Base-by-base conservation (phyloP, 2,888 invertebrate species). In the Pheosia tremula region DNA sequence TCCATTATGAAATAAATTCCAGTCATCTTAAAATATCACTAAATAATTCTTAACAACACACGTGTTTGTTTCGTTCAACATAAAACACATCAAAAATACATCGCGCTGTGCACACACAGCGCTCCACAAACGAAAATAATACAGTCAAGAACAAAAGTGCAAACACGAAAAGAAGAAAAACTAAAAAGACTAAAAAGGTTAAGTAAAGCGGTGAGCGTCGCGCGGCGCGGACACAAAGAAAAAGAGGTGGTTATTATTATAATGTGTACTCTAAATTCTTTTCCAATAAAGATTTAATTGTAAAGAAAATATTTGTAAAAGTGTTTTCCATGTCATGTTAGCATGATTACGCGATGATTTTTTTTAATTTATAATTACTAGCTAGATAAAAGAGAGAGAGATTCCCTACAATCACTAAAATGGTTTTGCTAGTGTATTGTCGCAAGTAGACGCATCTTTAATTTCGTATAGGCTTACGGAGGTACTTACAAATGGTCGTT, bases 131-230 rank as follows among this genome's bases (percentile, higher is more conserved):
- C 60, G 67, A 74, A 72, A 71, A 76, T 76, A 80, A 76, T 76
- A 82, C 80, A 80, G 77, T 77, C 71, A 61, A 69, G 69, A 61
- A 74, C 74, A 74, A 74, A 77, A 76, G 76, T 74, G 72, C 64
- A 67, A 68, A 74, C 75, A 60, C 62, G 62, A 60, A 74, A 74
- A 39, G 13, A 49, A 54, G n/a, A 41, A 56, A 41, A 56, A 41
- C 13, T 41, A 36, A 38, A 36, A 38, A 38, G 10, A 50, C 63
- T 59, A 54, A 63, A 52, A 61, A 54, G 11, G 54, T 38, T 8
- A 24, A 37, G 10, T 24, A 7, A 24, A 8, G 53, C 36, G 50
- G 24, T 37, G 37, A 53, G 53, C 8, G 53, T 11, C 37, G 53
- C 24, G 53, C 24, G 36, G 8, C 37, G 10, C 53, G 37, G 37